Conservation (phyloP, 2,797 vertebrate species). For the Atherinosoma microstoma region DNA sequence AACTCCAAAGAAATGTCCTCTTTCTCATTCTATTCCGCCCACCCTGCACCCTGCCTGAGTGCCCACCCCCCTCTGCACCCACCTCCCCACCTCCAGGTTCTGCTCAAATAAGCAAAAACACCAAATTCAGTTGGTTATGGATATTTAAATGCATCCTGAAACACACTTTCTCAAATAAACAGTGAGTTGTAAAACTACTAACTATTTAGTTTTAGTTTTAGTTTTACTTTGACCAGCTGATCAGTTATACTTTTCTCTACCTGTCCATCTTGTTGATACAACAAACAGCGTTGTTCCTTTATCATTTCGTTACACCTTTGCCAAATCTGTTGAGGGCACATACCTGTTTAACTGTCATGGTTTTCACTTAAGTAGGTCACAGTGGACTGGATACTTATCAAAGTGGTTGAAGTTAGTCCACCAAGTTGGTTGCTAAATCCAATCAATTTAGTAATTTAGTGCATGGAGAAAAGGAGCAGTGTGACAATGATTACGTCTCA, state of each 20-base stretch:
- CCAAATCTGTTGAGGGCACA: neutral
- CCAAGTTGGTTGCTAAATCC: conserved; percentile 43
- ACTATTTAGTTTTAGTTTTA: neutral
- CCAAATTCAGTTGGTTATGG: conserved; percentile 29
- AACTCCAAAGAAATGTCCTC: conserved; percentile 85
- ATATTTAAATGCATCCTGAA: conserved; percentile 12
- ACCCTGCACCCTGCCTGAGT: conserved; percentile 44
- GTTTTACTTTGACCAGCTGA: neutral
- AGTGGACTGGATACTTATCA: conserved; percentile 29
- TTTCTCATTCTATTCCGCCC: conserved; percentile 63
- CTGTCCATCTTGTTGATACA: conserved; percentile 2
- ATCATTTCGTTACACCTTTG: neutral
- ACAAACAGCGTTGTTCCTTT: neutral
- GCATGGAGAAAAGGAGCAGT: conserved; percentile 45
- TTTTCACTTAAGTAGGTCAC: conserved; percentile 35
- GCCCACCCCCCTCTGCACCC: conserved; percentile 33
- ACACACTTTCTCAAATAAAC: neutral
- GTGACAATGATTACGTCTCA: conserved; percentile 68
- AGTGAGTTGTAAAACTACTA: conserved; percentile 30
- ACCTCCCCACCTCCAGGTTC: conserved; percentile 53
- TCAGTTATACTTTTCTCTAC: conserved; percentile 6
- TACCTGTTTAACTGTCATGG: conserved; percentile 23
- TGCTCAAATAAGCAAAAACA: conserved; percentile 62
- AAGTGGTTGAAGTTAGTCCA: conserved; percentile 23
- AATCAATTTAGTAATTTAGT: conserved; percentile 48